Evolutionary conservation across 2,113 vertebrate genomes (phyloP).

Genomic region (Gorsachius goisagi): DNA sequence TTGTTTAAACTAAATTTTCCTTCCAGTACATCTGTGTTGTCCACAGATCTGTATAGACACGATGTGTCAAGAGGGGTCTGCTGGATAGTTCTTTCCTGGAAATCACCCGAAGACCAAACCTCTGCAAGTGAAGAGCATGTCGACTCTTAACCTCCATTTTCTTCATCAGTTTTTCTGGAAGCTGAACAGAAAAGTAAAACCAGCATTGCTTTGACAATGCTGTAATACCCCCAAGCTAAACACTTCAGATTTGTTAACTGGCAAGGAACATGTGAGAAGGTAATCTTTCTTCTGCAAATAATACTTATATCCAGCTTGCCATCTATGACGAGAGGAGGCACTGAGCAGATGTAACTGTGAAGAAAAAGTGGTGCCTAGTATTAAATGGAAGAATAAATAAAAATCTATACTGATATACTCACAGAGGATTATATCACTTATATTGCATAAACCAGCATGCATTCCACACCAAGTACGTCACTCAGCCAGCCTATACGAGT

Average conservation of each 20-base stretch:
- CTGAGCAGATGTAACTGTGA: neutral
- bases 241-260: neutral
- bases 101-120: neutral
- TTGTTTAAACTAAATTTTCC: neutral
- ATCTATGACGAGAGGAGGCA: neutral
- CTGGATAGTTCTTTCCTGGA: neutral
- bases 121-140: rapidly evolving
- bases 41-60: neutral
- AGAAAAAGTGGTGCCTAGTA: neutral
- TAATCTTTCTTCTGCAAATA: neutral
- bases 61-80: neutral
- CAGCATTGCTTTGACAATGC: neutral
- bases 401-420: neutral
- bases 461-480: neutral
- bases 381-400: neutral
- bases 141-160: neutral
- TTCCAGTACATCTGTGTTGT: neutral
- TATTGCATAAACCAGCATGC: neutral
- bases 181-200: neutral
- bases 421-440: neutral
- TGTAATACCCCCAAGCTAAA: neutral
- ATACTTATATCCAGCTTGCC: neutral
- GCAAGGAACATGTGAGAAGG: neutral
- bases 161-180: neutral
- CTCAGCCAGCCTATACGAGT: neutral